A percentile compares a stretch with the other conserved stretches of the same genome.
Conservation (phyloP, 2,797 vertebrate genomes). For the Gouania willdenowi region DNA sequence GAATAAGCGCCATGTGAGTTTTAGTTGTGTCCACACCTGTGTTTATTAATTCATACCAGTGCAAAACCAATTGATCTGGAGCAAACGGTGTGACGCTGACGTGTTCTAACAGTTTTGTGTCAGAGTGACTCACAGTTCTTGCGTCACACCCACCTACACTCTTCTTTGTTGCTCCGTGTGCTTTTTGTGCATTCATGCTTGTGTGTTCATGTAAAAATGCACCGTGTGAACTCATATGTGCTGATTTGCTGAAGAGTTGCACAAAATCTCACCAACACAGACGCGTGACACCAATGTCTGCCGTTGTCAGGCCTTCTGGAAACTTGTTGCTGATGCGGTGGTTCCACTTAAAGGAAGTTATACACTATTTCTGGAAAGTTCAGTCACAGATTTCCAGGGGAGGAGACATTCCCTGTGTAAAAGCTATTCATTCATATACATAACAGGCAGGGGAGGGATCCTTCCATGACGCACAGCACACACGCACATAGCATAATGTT, state of each 20-base stretch:
- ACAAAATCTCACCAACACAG: conserved; percentile 3
- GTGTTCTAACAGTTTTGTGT: conserved; percentile 44
- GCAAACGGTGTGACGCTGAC: conserved; percentile 27
- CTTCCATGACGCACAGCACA: conserved; percentile 64
- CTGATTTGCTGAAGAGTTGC: conserved; percentile 6
- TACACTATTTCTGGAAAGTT: conserved; percentile 65
- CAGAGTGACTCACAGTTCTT: conserved; percentile 64
- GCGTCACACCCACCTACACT: conserved; percentile 65
- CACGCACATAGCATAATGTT: conserved; percentile 53
- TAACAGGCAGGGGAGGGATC: conserved; percentile 29
- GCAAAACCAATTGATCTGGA: conserved; percentile 10
- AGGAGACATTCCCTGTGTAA: conserved; percentile 45
- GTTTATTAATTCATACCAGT: not conserved
- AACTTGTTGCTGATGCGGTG: conserved; percentile 51
- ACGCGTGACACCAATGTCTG: conserved; percentile 13
- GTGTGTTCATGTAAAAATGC: conserved; percentile 6
- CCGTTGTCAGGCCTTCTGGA: conserved; percentile 36
- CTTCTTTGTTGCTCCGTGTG: conserved; percentile 21
- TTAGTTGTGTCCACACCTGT: not conserved
- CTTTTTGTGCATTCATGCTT: not conserved
- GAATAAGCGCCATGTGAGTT: not conserved
- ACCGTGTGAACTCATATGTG: conserved; percentile 19
- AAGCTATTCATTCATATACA: conserved; percentile 66
- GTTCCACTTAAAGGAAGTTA: conserved; percentile 58
- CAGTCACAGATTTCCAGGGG: conserved; percentile 55